Base-by-base conservation (phyloP, 1,140 invertebrate genomes). In the Cherax destructor region DNA sequence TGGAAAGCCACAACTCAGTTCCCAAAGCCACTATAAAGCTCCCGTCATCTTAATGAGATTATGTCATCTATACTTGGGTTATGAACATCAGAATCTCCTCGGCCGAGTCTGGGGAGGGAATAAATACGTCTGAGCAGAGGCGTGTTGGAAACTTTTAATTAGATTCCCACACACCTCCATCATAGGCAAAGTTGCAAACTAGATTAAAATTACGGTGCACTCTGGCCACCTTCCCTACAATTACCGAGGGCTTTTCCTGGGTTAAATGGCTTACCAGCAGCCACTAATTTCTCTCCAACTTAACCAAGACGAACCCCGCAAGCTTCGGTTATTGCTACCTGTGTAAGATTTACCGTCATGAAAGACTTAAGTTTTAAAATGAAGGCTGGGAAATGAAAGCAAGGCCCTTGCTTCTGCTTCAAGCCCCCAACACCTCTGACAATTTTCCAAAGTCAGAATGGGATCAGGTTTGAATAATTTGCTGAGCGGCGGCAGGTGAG, bases 131-230 rank as follows among this genome's bases (percentile, higher is more conserved):
- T 78, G 79, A 56, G 87, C n/a, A 30, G 87, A 81, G 30, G 87
- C 76, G 87, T 49, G 87, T 81, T 56, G 56, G n/a, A 91, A 86
- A 91, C 83, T 91, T 91, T 85, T 91, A 91, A 91, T 91, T 85
- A 91, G 88, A 91, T 91, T 85, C 88, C 76, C 47, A 91, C 88
- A 84, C 88, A 85, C 83, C 88, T 91, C 88, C 88, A 85, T 91
- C 88, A 91, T 91, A 91, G 78, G 83, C 88, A 91, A 91, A 91
- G 83, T 91, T 91, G 72, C 72, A 91, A 91, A 91, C 83, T 91
- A 91, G 88, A 91, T 91, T 91, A 91, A 91, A 91, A 85, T 91
- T 91, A 91, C 88, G 88, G 86, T 91, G 88, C 83, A 85, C 76
- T 85, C 83, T 76, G n/a, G 18, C 56, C 56, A 52, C 59, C 88